These are phyloP conservation scores for Hetaerina titia DNA, from an alignment of 2,888 invertebrate species.

Conservation along the genomic window DNA sequence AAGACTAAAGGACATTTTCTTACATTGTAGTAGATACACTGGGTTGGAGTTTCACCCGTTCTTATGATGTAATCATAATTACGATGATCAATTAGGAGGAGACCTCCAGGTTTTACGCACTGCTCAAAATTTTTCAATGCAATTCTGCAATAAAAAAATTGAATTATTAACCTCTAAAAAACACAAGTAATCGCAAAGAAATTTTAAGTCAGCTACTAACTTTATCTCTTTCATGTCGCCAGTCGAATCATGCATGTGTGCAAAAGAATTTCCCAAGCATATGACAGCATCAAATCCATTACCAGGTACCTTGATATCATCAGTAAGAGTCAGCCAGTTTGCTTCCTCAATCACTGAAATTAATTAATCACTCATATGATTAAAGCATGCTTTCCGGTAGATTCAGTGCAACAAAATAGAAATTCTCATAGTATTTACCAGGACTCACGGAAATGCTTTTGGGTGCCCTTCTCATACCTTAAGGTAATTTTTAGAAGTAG, in stretches of 20 bases:
- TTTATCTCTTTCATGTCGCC: conserved; percentile 90
- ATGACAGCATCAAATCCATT: conserved; percentile 92
- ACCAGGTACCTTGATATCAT: conserved; percentile 84
- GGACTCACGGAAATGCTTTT: no score
- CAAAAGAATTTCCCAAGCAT: conserved; percentile 94
- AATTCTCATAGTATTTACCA: no score
- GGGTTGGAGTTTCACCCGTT: conserved; percentile 87
- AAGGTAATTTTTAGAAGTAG: no score
- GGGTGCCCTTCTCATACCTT: no score
- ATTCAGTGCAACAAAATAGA: no score
- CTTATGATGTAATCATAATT: conserved; percentile 92
- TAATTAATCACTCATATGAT: neutral
- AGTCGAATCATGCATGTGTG: conserved; percentile 89
- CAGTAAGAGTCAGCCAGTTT: conserved; percentile 90
- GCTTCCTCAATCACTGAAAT: conserved; percentile 92
- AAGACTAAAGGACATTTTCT: conserved; percentile 75
- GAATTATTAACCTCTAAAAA: neutral
- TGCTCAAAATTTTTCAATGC: conserved; percentile 89
- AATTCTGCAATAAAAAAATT: conserved; percentile 71
- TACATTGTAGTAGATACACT: conserved; percentile 94
- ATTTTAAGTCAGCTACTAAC: conserved; percentile 74
- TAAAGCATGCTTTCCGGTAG: neutral
- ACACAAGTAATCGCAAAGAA: neutral
- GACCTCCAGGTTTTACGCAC: conserved; percentile 91
- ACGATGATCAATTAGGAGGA: conserved; percentile 92